Conservation (phyloP, 1,140 invertebrate genomes). For the Chironomus striatipennis region DNA sequence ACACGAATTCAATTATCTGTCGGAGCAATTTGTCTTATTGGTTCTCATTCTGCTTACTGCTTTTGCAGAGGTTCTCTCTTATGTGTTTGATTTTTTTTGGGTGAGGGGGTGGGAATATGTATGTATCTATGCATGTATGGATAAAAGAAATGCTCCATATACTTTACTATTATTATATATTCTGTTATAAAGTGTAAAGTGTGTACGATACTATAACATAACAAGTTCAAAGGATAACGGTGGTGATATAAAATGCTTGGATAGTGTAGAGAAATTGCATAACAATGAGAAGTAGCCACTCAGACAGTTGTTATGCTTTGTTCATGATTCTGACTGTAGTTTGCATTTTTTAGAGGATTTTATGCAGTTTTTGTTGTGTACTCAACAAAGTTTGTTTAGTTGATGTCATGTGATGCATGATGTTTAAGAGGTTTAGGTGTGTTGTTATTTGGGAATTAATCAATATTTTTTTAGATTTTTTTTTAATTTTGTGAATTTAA, state of each 20-base stretch:
- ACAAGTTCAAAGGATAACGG: too few relatives aligned
- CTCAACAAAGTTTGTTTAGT: too few relatives aligned
- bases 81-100: too few relatives aligned
- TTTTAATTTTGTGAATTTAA: too few relatives aligned
- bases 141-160: neutral
- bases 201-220: too few relatives aligned
- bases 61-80: too few relatives aligned
- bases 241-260: too few relatives aligned
- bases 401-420: neutral
- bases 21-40: conserved; percentile 7
- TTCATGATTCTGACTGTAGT: neutral
- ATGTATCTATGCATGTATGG: neutral
- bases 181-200: neutral
- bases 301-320: conserved; percentile 11
- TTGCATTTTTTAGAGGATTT: neutral
- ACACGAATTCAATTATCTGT: conserved; percentile 13
- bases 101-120: too few relatives aligned
- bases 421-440: neutral
- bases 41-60: neutral
- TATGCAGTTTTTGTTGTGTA: too few relatives aligned
- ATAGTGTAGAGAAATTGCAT: neutral
- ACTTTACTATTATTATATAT: neutral
- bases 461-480: too few relatives aligned
- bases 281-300: conserved; percentile 6
- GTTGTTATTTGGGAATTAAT: too few relatives aligned